Conservation (phyloP, 2,888 invertebrate species). For the Drosophila helvetica region DNA sequence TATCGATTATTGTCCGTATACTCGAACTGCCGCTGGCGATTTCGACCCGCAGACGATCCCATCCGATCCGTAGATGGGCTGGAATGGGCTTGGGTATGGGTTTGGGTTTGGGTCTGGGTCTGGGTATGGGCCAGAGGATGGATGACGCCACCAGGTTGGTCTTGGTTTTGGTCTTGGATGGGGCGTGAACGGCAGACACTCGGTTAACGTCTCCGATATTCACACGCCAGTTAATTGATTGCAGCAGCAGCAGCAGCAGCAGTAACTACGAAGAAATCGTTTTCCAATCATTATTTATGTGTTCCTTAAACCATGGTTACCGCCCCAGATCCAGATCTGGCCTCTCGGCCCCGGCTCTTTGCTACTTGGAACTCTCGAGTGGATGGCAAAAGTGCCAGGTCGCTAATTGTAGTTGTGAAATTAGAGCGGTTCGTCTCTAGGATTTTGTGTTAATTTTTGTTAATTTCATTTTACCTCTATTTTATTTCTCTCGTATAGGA, state of each 20-base stretch:
- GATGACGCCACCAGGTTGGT: slow-evolving; percentile 55
- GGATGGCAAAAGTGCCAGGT: slow-evolving; percentile 71
- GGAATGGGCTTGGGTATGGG: slow-evolving; percentile 6
- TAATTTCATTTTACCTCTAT: slow-evolving; percentile 10
- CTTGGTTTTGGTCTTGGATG: slow-evolving; percentile 1
- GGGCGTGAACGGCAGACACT: slow-evolving; percentile 54
- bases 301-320: slow-evolving; percentile 26
- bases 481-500: neutral
- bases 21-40: slow-evolving; percentile 19
- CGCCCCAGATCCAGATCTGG: slow-evolving; percentile 15
- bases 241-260: slow-evolving; percentile 38
- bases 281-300: slow-evolving; percentile 65
- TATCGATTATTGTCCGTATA: slow-evolving; percentile 3
- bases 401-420: slow-evolving; percentile 59
- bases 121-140: neutral
- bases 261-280: slow-evolving; percentile 34
- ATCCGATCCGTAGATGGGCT: slow-evolving; percentile 10
- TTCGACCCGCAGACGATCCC: slow-evolving; percentile 7
- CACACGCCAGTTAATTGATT: slow-evolving; percentile 74
- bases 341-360: slow-evolving; percentile 5
- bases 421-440: slow-evolving; percentile 45
- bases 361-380: slow-evolving; percentile 62
- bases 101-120: neutral
- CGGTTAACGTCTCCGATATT: slow-evolving; percentile 58
- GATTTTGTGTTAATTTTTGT: slow-evolving; percentile 40